Evolutionary conservation across 1,140 invertebrate genomes (phyloP), one percentile per base, ranked within the genome.

Genomic region (Propsilocerus akamusi): DNA sequence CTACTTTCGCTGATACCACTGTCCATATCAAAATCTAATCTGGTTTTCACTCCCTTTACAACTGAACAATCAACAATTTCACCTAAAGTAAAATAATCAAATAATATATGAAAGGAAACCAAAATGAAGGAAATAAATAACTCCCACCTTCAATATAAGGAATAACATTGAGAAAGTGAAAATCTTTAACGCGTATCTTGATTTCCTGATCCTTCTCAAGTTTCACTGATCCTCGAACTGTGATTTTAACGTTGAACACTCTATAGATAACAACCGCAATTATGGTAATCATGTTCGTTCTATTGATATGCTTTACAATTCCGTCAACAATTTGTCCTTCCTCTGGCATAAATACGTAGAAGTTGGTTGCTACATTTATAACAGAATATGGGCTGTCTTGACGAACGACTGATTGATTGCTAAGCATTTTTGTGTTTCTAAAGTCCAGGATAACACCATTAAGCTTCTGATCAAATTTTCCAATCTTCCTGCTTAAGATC

Each of bases 391-490:
- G 66, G 51, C 64, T 65, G 48, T 76, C 73, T 22, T 66, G 55
- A 7, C 68, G 56, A 37, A 73, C 56, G 3, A 59, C 58, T 28
- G 66, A 70, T 1, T 62, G 50, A 0, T 64, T 50, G 4, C 63
- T 66, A 5, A 74, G 47, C 8, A 78, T 50, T 60, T 72, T 76
- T 12, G 73, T 68, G 53, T 77, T 76, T 53, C 68, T 64, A 49
- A 75, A 75, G n/a, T 69, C 66, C 5, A 77, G 56, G 10, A 77
- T 53, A 52, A 77, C 73, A 3, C 74, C 75, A 49, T 72, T 56
- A 5, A 78, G 59, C 48, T 59, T 54, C 14, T 59, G 52, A 53
- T 69, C 62, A 52, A 67, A 72, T 51, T 60, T 62, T 28, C 64
- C 64, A 14, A 72, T 61, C 48, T 63, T 63, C 25, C 56, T 62